Conservation (phyloP, 2,888 invertebrate genomes). For the Microplitis deprimator region DNA sequence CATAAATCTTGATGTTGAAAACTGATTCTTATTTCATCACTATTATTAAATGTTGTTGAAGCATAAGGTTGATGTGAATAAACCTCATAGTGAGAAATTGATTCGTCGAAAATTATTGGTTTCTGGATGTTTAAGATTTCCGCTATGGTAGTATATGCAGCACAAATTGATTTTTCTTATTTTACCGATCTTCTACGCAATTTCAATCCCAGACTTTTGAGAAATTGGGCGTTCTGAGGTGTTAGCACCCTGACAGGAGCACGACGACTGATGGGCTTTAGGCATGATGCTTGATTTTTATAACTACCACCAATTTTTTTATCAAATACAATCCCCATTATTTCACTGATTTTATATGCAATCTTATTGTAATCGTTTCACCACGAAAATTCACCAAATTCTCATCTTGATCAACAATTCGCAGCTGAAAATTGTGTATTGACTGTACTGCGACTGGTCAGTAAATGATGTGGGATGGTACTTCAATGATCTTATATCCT, state of each 20-base stretch:
- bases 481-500: conserved; percentile 50
- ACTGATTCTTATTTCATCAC: conserved; percentile 46
- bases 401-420: conserved; percentile 50
- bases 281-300: conserved; percentile 35
- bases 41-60: conserved; percentile 15
- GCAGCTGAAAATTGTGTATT: conserved; percentile 48
- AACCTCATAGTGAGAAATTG: conserved; percentile 29
- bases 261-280: conserved; percentile 28
- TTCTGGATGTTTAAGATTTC: neutral
- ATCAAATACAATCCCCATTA: conserved; percentile 24
- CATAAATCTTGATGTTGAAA: conserved; percentile 45
- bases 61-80: neutral
- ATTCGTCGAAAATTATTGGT: conserved; percentile 39
- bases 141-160: neutral
- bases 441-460: conserved; percentile 37
- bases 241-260: conserved; percentile 6
- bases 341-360: conserved; percentile 28
- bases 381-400: conserved; percentile 48
- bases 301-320: conserved; percentile 27
- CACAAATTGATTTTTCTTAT: neutral
- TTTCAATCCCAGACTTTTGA: conserved; percentile 34
- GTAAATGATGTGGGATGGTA: conserved; percentile 48
- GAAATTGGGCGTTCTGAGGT: conserved; percentile 35
- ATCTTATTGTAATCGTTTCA: conserved; percentile 51
- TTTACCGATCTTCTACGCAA: neutral